Evolutionary conservation across 2,888 invertebrate genomes (phyloP).

Genomic region (Pristionchus exspectatus): DNA sequence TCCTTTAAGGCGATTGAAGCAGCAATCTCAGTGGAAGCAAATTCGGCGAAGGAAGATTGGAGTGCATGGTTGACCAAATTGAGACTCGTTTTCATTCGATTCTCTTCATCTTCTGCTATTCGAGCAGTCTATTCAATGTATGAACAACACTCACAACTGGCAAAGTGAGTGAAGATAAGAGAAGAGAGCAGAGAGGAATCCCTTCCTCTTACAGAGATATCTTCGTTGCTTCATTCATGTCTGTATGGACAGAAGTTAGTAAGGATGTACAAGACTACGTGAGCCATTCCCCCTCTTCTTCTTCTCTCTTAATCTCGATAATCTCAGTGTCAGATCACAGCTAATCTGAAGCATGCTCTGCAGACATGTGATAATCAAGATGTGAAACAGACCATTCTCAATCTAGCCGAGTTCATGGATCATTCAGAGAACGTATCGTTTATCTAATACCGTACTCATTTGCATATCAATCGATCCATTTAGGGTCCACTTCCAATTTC

Average conservation of each 20-base stretch:
- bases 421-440: constrained; percentile 88
- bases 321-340: background rate
- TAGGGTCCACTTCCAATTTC: constrained; percentile 93
- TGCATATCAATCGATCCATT: constrained; percentile 81
- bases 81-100: constrained; percentile 89
- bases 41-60: constrained; percentile 89
- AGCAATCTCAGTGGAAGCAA: background rate
- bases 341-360: constrained; percentile 85
- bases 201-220: constrained; percentile 83
- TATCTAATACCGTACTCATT: background rate
- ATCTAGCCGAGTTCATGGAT: constrained; percentile 99
- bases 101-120: constrained; percentile 93
- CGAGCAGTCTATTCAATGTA: constrained; percentile 93
- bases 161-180: constrained; percentile 82
- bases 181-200: background rate
- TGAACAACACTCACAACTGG: constrained; percentile 94
- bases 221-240: constrained; percentile 98
- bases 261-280: constrained; percentile 89
- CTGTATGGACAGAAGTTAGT: constrained; percentile 97
- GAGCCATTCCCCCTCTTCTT: constrained; percentile 82
- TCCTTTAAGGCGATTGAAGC: background rate
- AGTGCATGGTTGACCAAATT: constrained; percentile 94
- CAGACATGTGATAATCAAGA: constrained; percentile 83
- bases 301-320: background rate
- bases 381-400: constrained; percentile 83